Percentiles rank a stretch among this genome's conserved stretches.
Conservation (phyloP, 2,113 vertebrate genomes). For the Bungarus multicinctus region DNA sequence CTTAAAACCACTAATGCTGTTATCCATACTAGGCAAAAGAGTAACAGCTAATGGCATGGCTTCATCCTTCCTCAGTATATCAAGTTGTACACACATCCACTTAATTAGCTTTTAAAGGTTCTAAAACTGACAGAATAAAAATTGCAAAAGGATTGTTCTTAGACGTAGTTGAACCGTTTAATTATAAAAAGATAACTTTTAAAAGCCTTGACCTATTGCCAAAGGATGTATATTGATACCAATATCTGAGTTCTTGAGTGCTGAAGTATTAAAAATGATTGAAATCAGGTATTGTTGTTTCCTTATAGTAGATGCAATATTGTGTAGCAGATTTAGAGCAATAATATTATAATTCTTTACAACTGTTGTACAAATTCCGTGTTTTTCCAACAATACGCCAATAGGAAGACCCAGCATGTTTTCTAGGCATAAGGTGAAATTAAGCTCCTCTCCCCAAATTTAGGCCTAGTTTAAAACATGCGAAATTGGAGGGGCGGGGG, state of each 20-base stretch:
- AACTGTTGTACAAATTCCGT: neutral
- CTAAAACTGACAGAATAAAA: neutral
- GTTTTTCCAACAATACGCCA: too few species aligned
- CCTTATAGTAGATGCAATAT: neutral
- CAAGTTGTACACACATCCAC: neutral
- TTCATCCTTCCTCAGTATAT: neutral
- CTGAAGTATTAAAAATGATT: neutral
- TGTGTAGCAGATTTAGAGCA: neutral
- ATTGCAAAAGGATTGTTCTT: neutral
- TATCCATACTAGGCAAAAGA: neutral
- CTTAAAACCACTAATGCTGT: neutral
- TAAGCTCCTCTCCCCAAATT: too few species aligned
- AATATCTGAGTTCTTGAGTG: neutral
- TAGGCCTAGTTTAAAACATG: too few species aligned
- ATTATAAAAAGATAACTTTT: neutral
- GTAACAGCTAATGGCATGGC: neutral
- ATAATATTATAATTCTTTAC: neutral
- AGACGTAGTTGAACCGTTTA: neutral
- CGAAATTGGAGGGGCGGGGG: too few species aligned
- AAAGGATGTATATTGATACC: neutral
- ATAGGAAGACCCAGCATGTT: too few species aligned
- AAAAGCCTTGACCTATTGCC: neutral
- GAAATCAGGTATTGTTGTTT: neutral
- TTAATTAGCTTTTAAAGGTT: neutral
- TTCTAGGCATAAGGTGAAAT: too few species aligned